Conservation (phyloP, 2,797 vertebrate genomes). For the Intellagama lesueurii region DNA sequence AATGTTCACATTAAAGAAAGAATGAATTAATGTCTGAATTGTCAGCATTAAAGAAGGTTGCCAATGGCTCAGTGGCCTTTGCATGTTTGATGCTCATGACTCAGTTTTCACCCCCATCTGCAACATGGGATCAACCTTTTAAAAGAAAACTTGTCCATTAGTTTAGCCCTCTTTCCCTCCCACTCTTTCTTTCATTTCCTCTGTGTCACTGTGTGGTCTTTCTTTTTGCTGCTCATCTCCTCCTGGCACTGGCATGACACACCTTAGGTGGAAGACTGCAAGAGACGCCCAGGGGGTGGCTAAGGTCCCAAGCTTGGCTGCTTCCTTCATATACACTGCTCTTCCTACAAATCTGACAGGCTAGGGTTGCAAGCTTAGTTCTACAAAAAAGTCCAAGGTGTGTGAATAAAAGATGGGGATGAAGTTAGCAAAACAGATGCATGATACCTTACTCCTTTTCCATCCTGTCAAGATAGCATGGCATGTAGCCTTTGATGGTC, state of each 20-base stretch:
- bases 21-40: neutral
- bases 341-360: neutral
- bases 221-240: neutral
- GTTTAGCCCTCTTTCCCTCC: neutral
- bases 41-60: rapidly evolving
- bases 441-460: neutral
- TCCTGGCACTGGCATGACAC: neutral
- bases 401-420: neutral
- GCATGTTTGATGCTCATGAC: neutral
- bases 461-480: too few relatives aligned
- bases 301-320: neutral
- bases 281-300: neutral
- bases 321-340: neutral
- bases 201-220: neutral
- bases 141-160: too few relatives aligned
- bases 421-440: neutral
- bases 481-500: too few relatives aligned
- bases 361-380: neutral
- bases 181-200: neutral
- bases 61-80: neutral
- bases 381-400: neutral
- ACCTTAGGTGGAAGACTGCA: neutral
- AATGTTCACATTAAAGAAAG: neutral
- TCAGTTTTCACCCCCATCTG: neutral
- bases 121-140: neutral